Evolutionary conservation across 2,888 invertebrate species (phyloP), one percentile per base, ranked within the genome.

Genomic region (Eupithecia vulgata): DNA sequence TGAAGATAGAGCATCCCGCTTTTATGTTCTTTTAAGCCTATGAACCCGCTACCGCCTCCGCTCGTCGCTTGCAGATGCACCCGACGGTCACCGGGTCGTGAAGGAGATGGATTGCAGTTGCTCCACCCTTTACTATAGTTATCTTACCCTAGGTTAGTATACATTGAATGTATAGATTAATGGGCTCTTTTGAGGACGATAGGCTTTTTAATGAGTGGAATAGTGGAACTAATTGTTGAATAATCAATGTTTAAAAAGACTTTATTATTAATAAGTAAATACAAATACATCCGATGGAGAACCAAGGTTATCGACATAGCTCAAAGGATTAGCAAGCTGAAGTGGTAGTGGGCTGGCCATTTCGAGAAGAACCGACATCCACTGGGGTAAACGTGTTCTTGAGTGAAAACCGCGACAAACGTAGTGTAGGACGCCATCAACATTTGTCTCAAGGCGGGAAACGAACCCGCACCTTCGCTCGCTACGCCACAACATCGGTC

Each of bases 81-180:
- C 61, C 61, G 17, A 76, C 80, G 68, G 59, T 68, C 68, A 68
- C 25, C 40, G 68, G 57, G 52, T 68, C 59, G 68, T 72, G 72
- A 72, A 72, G 72, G 42, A 72, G 72, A 72, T 93, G 91, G 93
- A 94, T 94, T 91, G 88, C 91, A 85, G 75, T 74, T 67, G 68
- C 90, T 88, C 83, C 85, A 87, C 86, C 87, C 84, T 85, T 81
- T 85, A 85, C 86, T 88, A 87, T 87, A 87, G 80, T 84, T 83
- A 85, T 79, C 78, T 80, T 79, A 75, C 79, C 78, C 76, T 79
- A 81, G 77, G 76, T 76, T 80, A 76, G 81, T 81, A 80, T 79
- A 82, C 83, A 84, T 85, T 85, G 85, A 85, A 85, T 84, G 84
- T 83, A 79, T 81, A 75, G 70, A 76, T 77, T 78, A 79, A 79